These are phyloP conservation scores for Hormiphora californensis DNA, from an alignment of 37 sponge, comb jelly and placozoan species.

Conservation along the genomic window DNA sequence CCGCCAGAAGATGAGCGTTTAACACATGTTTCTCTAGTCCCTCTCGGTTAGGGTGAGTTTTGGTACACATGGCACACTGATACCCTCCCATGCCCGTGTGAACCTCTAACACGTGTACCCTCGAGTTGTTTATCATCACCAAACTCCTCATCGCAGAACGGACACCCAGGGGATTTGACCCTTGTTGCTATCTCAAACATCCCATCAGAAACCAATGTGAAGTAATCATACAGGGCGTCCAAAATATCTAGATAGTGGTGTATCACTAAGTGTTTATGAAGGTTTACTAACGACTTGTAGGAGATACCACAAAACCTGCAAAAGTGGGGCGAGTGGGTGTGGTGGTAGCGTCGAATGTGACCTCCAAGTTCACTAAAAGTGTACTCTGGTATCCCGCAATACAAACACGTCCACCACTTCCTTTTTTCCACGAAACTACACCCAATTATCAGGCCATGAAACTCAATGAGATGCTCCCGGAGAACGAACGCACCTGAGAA, in stretches of 20 bases:
- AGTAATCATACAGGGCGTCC: constrained; percentile 31
- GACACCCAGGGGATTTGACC: too few relatives aligned
- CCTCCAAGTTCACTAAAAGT: background rate
- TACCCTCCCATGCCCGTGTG: background rate
- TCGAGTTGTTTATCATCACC: background rate
- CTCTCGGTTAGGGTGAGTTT: background rate
- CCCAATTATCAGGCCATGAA: background rate
- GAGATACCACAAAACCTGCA: constrained; percentile 35
- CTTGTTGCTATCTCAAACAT: background rate
- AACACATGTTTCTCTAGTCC: constrained; percentile 37
- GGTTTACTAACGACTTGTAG: background rate
- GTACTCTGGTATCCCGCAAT: constrained; percentile 36
- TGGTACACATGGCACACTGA: constrained; percentile 17
- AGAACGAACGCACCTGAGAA: constrained; percentile 5
- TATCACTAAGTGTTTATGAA: constrained; percentile 31
- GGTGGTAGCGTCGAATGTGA: constrained; percentile 17
- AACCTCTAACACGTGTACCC: background rate
- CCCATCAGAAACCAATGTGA: constrained; percentile 10
- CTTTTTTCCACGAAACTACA: background rate
- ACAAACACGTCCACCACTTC: constrained; percentile 12
- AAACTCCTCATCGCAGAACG: constrained; percentile 26
- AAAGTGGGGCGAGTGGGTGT: constrained; percentile 27
- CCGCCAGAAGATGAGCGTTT: constrained; percentile 1
- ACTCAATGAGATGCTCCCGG: background rate
- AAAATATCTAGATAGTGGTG: background rate